These are phyloP conservation scores for Iguana delicatissima DNA, from an alignment of 2,797 vertebrate species.

Conservation along the genomic window DNA sequence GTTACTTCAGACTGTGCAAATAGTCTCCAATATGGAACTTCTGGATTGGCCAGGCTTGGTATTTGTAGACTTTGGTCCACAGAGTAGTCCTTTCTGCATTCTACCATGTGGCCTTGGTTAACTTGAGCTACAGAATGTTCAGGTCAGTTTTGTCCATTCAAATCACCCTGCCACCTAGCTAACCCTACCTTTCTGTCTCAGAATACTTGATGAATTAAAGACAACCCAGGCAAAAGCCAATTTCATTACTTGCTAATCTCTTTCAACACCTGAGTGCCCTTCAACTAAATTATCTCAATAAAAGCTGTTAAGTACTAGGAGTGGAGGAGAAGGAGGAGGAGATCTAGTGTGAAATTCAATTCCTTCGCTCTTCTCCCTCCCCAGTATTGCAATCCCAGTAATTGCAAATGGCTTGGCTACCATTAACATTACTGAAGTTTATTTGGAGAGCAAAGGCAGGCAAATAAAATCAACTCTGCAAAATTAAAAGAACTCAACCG, in stretches of 20 bases:
- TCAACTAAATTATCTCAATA: constrained; percentile 63
- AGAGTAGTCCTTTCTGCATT: not conserved
- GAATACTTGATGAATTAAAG: constrained; percentile 35
- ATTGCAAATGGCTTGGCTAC: constrained; percentile 59
- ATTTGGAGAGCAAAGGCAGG: constrained; percentile 52
- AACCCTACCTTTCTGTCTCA: constrained; percentile 17
- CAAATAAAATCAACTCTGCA: constrained; percentile 68
- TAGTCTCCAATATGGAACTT: not conserved
- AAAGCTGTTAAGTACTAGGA: constrained; percentile 52
- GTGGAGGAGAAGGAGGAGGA: constrained; percentile 46
- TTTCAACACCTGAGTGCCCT: constrained; percentile 49
- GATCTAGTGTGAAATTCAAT: constrained; percentile 52
- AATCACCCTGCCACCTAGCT: not conserved
- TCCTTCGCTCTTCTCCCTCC: constrained; percentile 56
- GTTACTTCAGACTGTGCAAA: not conserved
- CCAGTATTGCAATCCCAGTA: constrained; percentile 48
- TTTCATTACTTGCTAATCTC: constrained; percentile 57
- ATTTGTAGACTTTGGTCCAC: not conserved
- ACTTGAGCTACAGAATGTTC: not conserved
- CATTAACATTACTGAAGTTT: constrained; percentile 65
- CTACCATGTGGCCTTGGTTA: not conserved
- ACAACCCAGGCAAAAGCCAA: constrained; percentile 29
- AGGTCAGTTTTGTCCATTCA: not conserved
- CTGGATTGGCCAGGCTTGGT: not conserved
- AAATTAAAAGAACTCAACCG: constrained; percentile 67